Evolutionary conservation across 1,140 invertebrate genomes (phyloP).

Genomic region (Tetramorium parvispinum): DNA sequence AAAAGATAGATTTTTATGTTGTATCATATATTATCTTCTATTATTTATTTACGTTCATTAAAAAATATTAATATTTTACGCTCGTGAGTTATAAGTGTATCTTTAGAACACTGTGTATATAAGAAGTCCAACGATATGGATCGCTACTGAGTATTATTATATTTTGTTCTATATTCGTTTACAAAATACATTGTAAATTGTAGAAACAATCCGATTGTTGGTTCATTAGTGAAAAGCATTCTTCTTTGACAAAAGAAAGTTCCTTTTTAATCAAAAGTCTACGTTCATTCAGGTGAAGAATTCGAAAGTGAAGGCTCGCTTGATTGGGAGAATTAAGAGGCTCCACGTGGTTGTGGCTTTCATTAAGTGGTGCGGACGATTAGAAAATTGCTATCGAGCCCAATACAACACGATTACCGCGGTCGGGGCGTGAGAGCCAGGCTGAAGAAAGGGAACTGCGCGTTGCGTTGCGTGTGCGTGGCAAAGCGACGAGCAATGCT

Average conservation of each 20-base stretch:
- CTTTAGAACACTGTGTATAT: not conserved
- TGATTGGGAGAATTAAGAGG: slow-evolving; percentile 82
- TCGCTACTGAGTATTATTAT: not conserved
- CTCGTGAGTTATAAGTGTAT: not conserved
- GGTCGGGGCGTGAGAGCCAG: slow-evolving; percentile 51
- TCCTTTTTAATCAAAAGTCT: not conserved
- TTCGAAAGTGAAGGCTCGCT: slow-evolving; percentile 66
- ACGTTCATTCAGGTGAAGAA: slow-evolving; percentile 35
- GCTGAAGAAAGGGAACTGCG: not conserved
- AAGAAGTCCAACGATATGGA: too few species aligned
- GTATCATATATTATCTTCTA: not conserved
- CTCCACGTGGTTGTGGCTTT: slow-evolving; percentile 74
- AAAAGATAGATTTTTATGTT: not conserved
- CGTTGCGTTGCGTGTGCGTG: not conserved
- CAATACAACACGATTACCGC: slow-evolving; percentile 19
- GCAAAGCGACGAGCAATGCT: slow-evolving; percentile 31
- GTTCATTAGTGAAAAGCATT: not conserved
- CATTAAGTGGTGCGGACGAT: slow-evolving; percentile 74
- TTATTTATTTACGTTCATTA: not conserved
- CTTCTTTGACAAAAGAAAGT: not conserved
- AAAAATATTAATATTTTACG: not conserved
- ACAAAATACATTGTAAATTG: not conserved
- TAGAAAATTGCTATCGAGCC: slow-evolving; percentile 63
- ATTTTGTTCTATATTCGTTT: not conserved
- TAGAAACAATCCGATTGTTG: not conserved